Conservation (phyloP, 1,140 invertebrate genomes). For the Glomeris maerens region DNA sequence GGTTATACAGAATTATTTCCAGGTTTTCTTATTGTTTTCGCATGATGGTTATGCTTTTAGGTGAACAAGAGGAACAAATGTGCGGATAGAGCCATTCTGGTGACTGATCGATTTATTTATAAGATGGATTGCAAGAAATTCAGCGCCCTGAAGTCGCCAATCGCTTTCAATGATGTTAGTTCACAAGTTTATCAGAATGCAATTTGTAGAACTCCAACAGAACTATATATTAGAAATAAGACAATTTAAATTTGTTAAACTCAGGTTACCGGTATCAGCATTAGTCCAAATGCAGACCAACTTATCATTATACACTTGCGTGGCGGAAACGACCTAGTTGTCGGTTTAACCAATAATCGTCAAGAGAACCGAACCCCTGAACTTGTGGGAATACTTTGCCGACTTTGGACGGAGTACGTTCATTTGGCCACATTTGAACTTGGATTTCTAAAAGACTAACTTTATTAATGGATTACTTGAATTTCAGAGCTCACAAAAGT, state of each 20-base stretch:
- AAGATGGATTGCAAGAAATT: constrained; percentile 75
- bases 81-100: constrained; percentile 68
- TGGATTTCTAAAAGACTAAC: too few relatives aligned
- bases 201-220: too few relatives aligned
- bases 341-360: constrained; percentile 42
- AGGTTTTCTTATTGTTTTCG: constrained; percentile 5
- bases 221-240: too few relatives aligned
- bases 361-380: constrained; percentile 53
- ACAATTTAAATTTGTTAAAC: too few relatives aligned
- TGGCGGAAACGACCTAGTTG: constrained; percentile 76
- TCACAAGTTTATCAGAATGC: too few relatives aligned
- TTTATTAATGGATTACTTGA: constrained; percentile 14
- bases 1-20: not conserved
- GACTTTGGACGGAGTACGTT: constrained; percentile 29
- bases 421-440: not conserved
- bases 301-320: constrained; percentile 76
- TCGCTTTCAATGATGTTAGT: constrained; percentile 58
- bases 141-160: constrained; percentile 68
- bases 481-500: constrained; percentile 38
- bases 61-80: constrained; percentile 67
- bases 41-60: constrained; percentile 20
- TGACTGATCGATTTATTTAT: constrained; percentile 76
- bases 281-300: constrained; percentile 72
- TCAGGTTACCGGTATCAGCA: constrained; percentile 60
- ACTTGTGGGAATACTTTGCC: constrained; percentile 58